phyloP scores from a whole-genome alignment of 2,113 vertebrate genomes.

The Passer montanus region DNA sequence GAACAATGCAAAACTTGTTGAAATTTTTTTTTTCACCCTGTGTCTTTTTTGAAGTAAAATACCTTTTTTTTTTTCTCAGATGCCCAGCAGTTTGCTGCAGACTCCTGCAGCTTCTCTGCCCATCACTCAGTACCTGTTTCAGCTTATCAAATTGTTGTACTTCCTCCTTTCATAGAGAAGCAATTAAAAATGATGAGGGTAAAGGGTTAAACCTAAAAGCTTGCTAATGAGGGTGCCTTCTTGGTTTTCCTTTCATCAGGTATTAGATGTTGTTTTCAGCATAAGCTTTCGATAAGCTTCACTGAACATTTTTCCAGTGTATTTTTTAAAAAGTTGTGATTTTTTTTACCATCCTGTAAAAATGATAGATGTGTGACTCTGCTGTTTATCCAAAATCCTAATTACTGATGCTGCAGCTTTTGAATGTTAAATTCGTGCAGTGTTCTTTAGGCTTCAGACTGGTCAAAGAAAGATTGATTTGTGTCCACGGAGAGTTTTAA shows the following conservation, averaged over 20 bases:
- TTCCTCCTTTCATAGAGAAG: slow-evolving; percentile 30
- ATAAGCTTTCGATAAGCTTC: slow-evolving; percentile 51
- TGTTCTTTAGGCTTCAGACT: slow-evolving; percentile 32
- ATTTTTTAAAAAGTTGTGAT: not conserved
- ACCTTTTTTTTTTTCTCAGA: not conserved
- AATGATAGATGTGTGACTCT: slow-evolving; percentile 44
- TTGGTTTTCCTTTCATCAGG: slow-evolving; percentile 29
- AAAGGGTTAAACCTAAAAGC: slow-evolving; percentile 60
- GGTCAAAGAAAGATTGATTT: slow-evolving; percentile 39
- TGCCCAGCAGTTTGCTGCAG: slow-evolving; percentile 5
- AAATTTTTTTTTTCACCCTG: not conserved
- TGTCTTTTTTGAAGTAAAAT: slow-evolving; percentile 18
- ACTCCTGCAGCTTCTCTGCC: not conserved
- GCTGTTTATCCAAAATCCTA: slow-evolving; percentile 51
- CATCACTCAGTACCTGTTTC: slow-evolving; percentile 7
- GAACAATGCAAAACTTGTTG: slow-evolving; percentile 16
- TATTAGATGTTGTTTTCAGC: slow-evolving; percentile 42
- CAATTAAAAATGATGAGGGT: slow-evolving; percentile 74
- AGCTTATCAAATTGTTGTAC: not conserved
- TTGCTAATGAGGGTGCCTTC: slow-evolving; percentile 50
- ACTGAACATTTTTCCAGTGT: slow-evolving; percentile 56
- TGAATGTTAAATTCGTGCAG: not conserved
- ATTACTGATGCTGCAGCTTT: slow-evolving; percentile 21
- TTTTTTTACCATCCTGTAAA: slow-evolving; percentile 7
- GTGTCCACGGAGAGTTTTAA: slow-evolving; percentile 1